These are phyloP conservation scores for Conger conger DNA, from an alignment of 2,113 vertebrate species.

Conservation along the genomic window DNA sequence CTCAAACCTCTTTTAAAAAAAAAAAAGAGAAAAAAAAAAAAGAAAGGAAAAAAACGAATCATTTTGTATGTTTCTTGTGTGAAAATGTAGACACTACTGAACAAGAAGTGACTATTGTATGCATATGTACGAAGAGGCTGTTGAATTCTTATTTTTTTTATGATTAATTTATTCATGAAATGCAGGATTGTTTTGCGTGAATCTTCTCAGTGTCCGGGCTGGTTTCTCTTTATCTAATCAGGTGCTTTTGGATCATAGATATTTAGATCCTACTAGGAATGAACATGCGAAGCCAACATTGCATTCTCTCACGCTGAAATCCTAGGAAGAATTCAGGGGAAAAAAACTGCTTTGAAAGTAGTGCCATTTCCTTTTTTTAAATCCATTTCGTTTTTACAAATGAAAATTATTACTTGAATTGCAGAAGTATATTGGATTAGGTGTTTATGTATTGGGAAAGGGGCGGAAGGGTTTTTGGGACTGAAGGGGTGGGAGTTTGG, in stretches of 20 bases:
- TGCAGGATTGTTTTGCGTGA: slow-evolving; percentile 37
- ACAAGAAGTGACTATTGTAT: slow-evolving; percentile 30
- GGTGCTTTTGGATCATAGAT: slow-evolving; percentile 52
- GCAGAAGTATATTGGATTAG: slow-evolving; percentile 48
- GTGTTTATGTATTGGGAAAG: slow-evolving; percentile 43
- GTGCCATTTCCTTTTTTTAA: slow-evolving; percentile 58
- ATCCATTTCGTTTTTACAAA: slow-evolving; percentile 46
- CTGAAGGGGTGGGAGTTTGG: slow-evolving; percentile 40
- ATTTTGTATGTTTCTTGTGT: slow-evolving; percentile 14
- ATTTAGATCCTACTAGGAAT: slow-evolving; percentile 43
- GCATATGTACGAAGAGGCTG: slow-evolving; percentile 42
- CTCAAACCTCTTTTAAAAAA: slow-evolving; percentile 18
- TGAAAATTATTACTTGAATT: slow-evolving; percentile 72
- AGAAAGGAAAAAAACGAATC: not conserved
- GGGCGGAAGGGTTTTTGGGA: not conserved
- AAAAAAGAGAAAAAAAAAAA: not conserved
- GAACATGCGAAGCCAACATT: slow-evolving; percentile 32
- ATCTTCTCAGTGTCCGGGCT: slow-evolving; percentile 41
- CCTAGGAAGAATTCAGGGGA: slow-evolving; percentile 68
- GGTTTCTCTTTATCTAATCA: slow-evolving; percentile 55
- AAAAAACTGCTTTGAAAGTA: slow-evolving; percentile 44
- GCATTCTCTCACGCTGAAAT: slow-evolving; percentile 49
- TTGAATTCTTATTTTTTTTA: slow-evolving; percentile 28
- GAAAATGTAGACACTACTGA: slow-evolving; percentile 38
- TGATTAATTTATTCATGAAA: slow-evolving; percentile 59